These are phyloP conservation scores for Lasioglossum leucozonium DNA, from an alignment of 2,888 invertebrate species.

Conservation along the genomic window DNA sequence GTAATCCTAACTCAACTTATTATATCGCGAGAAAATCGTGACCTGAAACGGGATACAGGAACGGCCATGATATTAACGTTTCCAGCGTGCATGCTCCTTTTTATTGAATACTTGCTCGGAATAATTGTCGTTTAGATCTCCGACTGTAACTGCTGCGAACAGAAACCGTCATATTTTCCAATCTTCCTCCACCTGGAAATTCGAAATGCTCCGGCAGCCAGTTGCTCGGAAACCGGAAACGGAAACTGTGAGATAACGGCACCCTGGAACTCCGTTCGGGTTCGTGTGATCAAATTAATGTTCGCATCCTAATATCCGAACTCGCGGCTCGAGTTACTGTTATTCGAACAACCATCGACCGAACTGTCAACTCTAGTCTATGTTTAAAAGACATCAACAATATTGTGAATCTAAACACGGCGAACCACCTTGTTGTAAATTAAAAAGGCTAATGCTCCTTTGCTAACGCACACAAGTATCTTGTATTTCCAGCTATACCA, in stretches of 20 bases:
- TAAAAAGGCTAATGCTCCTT: background rate
- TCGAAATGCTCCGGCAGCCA: background rate
- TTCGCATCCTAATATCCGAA: background rate
- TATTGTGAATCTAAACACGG: background rate
- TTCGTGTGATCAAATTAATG: background rate
- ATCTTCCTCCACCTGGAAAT: background rate
- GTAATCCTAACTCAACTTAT: slow-evolving; percentile 17
- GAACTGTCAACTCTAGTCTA: background rate
- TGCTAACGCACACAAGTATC: background rate
- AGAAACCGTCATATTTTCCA: background rate
- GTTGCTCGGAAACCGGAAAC: background rate
- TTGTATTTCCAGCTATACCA: too few species aligned
- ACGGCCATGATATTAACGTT: background rate
- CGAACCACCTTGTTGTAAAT: background rate
- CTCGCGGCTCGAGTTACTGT: background rate
- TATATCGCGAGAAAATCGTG: background rate
- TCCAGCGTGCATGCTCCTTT: background rate
- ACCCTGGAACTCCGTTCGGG: background rate
- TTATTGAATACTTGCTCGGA: background rate
- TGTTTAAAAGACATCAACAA: background rate
- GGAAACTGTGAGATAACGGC: background rate
- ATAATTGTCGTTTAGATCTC: background rate
- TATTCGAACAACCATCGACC: background rate
- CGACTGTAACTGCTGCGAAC: background rate
- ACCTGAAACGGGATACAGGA: background rate